Percentiles rank a stretch among this genome's conserved stretches.
These are phyloP conservation scores for Sturnus vulgaris DNA, from an alignment of 2,113 vertebrate genomes.

Conservation along the genomic window DNA sequence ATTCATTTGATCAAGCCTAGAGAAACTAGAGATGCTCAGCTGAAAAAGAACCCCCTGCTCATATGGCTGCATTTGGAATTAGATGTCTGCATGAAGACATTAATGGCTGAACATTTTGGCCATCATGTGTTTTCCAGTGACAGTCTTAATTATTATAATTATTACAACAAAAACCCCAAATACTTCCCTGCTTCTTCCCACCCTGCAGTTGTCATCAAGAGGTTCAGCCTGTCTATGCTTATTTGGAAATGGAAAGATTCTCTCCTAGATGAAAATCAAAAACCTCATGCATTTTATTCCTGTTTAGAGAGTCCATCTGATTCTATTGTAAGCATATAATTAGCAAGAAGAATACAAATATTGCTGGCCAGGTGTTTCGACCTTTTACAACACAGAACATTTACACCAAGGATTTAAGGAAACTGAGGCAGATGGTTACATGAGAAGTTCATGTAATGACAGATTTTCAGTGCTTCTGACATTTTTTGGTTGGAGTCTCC, in stretches of 20 bases:
- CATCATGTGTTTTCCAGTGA: background rate
- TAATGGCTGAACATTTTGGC: background rate
- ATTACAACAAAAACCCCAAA: background rate
- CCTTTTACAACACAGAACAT: background rate
- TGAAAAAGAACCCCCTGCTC: background rate
- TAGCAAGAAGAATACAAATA: background rate
- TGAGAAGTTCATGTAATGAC: background rate
- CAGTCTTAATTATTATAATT: conserved; percentile 41
- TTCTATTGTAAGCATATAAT: background rate
- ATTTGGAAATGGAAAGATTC: background rate
- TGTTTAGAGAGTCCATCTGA: background rate
- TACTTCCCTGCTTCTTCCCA: background rate
- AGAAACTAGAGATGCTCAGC: background rate
- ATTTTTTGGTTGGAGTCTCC: background rate
- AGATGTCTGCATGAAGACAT: background rate
- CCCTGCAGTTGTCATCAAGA: background rate
- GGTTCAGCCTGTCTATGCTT: background rate
- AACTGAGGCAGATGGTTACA: background rate
- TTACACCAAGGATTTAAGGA: background rate
- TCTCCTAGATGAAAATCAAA: background rate
- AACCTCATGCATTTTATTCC: background rate
- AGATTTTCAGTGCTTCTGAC: background rate
- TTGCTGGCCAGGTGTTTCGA: background rate
- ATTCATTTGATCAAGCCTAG: background rate
- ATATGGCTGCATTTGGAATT: background rate